Conservation (phyloP, 2,797 vertebrate species). For the Hippocampus kuda region DNA sequence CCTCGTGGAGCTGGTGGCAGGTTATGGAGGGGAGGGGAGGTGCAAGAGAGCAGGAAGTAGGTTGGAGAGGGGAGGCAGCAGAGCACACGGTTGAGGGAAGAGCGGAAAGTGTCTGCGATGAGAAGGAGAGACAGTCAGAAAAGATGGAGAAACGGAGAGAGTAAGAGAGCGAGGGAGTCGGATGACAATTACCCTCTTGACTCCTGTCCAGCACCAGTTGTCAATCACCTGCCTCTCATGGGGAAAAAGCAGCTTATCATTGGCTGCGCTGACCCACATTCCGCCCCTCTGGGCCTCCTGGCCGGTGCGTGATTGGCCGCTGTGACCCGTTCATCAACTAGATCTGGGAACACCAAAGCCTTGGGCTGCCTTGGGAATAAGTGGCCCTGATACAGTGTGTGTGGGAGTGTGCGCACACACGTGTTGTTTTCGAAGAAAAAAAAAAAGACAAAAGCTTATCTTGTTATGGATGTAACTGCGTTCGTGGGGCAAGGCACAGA, state of each 20-base stretch:
- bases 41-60: slow-evolving; percentile 28
- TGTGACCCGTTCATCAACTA: slow-evolving; percentile 55
- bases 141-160: slow-evolving; percentile 27
- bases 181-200: slow-evolving; percentile 63
- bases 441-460: slow-evolving; percentile 48
- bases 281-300: slow-evolving; percentile 56
- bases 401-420: slow-evolving; percentile 11
- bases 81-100: slow-evolving; percentile 9
- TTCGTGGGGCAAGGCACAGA: slow-evolving; percentile 28
- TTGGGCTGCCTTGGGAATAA: slow-evolving; percentile 47
- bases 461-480: slow-evolving; percentile 32
- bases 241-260: slow-evolving; percentile 33
- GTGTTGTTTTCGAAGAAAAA: slow-evolving; percentile 42
- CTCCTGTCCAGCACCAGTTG: slow-evolving; percentile 54
- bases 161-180: slow-evolving; percentile 29
- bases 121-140: slow-evolving; percentile 25
- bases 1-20: slow-evolving; percentile 30
- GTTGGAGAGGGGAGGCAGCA: slow-evolving; percentile 21
- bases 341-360: slow-evolving; percentile 55
- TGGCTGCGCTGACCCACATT: slow-evolving; percentile 46
- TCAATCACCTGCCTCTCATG: slow-evolving; percentile 44
- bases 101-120: slow-evolving; percentile 28
- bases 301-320: slow-evolving; percentile 63
- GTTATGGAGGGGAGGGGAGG: slow-evolving; percentile 28
- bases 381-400: slow-evolving; percentile 51